Percentiles rank a stretch among this genome's conserved stretches.
These are phyloP conservation scores for Leucophenga maculata DNA, from an alignment of 2,888 invertebrate genomes.

Conservation along the genomic window DNA sequence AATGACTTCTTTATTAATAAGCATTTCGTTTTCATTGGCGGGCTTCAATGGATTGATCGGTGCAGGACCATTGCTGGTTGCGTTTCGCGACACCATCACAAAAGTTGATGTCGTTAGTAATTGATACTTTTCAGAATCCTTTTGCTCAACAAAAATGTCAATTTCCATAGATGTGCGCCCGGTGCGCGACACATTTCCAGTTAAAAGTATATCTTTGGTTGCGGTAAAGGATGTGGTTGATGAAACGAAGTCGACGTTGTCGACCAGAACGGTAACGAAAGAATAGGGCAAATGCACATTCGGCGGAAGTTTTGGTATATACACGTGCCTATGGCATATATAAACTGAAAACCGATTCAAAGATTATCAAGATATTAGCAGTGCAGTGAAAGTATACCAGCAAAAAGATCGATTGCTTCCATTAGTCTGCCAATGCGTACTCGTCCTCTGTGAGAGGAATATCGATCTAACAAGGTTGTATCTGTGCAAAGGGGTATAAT, in stretches of 20 bases:
- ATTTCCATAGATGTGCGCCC: conserved; percentile 82
- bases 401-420: conserved; percentile 86
- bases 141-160: conserved; percentile 79
- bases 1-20: conserved; percentile 75
- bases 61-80: conserved; percentile 75
- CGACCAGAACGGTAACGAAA: conserved; percentile 82
- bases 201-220: conserved; percentile 77
- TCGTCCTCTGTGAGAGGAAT: conserved; percentile 75
- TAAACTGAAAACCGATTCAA: conserved; percentile 74
- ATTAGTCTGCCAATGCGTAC: conserved; percentile 81
- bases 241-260: conserved; percentile 77
- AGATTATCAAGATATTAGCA: conserved; percentile 54
- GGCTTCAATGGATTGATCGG: conserved; percentile 75
- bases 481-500: conserved; percentile 78
- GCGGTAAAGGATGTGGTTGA: conserved; percentile 69
- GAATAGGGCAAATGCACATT: conserved; percentile 75
- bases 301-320: conserved; percentile 75
- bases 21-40: conserved; percentile 76
- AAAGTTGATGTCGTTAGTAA: conserved; percentile 78
- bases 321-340: conserved; percentile 79
- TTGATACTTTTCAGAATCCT: conserved; percentile 71
- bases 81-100: conserved; percentile 81
- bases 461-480: conserved; percentile 76
- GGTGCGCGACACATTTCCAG: conserved; percentile 83
- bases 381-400: conserved; percentile 73